Conservation (phyloP, 2,888 invertebrate species). For the Plebejus argus region DNA sequence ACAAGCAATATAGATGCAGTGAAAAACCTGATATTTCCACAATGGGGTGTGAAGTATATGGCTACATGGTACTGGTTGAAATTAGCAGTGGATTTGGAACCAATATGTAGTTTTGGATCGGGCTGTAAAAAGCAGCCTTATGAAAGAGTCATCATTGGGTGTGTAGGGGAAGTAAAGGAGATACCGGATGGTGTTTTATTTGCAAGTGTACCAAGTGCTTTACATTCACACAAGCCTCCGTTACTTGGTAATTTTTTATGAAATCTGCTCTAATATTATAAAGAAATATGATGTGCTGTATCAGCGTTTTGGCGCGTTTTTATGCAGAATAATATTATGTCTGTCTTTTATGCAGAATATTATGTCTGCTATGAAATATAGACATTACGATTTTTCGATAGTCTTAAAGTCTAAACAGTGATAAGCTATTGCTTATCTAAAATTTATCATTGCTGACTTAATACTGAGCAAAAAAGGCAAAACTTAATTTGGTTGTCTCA, state of each 20-base stretch:
- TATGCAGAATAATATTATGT: too few species aligned
- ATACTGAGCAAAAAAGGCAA: too few species aligned
- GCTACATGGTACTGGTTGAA: conserved; percentile 95
- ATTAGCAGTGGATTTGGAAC: conserved; percentile 85
- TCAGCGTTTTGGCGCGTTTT: too few species aligned
- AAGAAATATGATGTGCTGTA: too few species aligned
- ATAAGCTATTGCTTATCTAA: too few species aligned
- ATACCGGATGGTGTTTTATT: conserved; percentile 81
- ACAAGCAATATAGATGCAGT: conserved; percentile 84
- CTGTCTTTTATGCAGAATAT: too few species aligned
- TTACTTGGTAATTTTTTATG: conserved; percentile 79
- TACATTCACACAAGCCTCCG: conserved; percentile 98
- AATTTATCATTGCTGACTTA: too few species aligned
- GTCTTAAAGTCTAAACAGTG: too few species aligned
- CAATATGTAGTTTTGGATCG: conserved; percentile 84
- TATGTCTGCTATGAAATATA: too few species aligned
- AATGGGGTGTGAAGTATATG: conserved; percentile 87
- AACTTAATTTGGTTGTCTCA: too few species aligned
- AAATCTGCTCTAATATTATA: too few species aligned
- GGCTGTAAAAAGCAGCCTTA: conserved; percentile 92
- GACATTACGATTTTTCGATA: too few species aligned
- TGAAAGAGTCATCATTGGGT: conserved; percentile 85
- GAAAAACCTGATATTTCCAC: conserved; percentile 86
- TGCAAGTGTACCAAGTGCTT: conserved; percentile 92
- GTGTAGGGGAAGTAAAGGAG: conserved; percentile 55